phyloP scores from a whole-genome alignment of 2,113 vertebrate species.

The Passer montanus region DNA sequence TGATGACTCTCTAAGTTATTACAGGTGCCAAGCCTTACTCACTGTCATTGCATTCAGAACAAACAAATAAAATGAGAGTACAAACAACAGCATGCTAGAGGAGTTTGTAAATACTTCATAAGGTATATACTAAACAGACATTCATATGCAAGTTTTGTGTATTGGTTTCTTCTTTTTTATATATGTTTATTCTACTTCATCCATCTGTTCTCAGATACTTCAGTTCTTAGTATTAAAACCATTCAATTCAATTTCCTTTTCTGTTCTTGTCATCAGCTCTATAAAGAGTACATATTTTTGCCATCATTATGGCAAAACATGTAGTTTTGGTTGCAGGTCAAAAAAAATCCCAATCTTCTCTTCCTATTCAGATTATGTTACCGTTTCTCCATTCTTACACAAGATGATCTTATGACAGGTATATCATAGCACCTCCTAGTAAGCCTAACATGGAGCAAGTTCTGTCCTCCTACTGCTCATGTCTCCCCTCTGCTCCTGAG shows the following conservation, averaged over 20 bases:
- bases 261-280: background rate
- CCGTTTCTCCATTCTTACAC: background rate
- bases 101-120: background rate
- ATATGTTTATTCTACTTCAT: background rate
- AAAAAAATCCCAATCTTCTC: background rate
- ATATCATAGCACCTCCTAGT: background rate
- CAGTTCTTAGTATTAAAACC: background rate
- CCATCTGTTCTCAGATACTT: background rate
- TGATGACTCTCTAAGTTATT: fast-evolving
- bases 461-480: background rate
- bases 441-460: background rate
- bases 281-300: background rate
- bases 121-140: background rate
- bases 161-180: background rate
- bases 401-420: background rate
- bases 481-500: background rate
- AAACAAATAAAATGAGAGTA: background rate
- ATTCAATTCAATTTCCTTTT: background rate
- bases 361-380: background rate
- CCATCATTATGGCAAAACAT: background rate
- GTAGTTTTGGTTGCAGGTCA: background rate
- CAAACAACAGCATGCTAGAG: background rate
- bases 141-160: background rate
- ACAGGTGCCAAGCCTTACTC: background rate
- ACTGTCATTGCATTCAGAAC: background rate